Percentiles rank a stretch among this genome's conserved stretches.
Evolutionary conservation across 2,113 vertebrate genomes (phyloP).

Genomic region (Echinops telfairi): DNA sequence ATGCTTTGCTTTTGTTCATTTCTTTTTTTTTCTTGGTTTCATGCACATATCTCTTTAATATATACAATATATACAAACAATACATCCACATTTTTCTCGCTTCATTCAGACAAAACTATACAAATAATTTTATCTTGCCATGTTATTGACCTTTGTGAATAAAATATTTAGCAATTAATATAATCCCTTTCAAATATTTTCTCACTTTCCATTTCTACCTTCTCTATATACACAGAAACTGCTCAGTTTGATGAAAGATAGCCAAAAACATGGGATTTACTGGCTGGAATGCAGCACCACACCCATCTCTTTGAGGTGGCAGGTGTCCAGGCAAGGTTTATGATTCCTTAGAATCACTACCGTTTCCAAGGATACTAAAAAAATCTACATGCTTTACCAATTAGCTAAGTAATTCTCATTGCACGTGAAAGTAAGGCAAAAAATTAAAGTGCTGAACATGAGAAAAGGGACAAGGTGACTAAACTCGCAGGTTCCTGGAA

Average conservation of each 20-base stretch:
- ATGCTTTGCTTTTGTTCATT: conserved; percentile 95
- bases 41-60: conserved; percentile 99
- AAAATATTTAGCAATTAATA: conserved; percentile 98
- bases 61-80: conserved; percentile 99
- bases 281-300: conserved; percentile 97
- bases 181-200: conserved; percentile 99
- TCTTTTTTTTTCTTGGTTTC: conserved; percentile 96
- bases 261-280: conserved; percentile 99
- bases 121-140: conserved; percentile 99
- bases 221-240: conserved; percentile 99
- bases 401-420: conserved; percentile 85
- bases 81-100: conserved; percentile 98
- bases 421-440: conserved; percentile 90
- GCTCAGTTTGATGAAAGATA: conserved; percentile 93
- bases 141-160: conserved; percentile 99
- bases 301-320: conserved; percentile 93
- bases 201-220: conserved; percentile 94
- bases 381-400: conserved; percentile 87
- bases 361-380: conserved; percentile 91
- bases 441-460: conserved; percentile 91
- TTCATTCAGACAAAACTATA: conserved; percentile 99
- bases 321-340: conserved; percentile 98
- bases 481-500: conserved; percentile 86
- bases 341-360: conserved; percentile 92
- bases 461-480: conserved; percentile 85